phyloP scores from a whole-genome alignment of 2,888 invertebrate genomes.

The Sicus ferrugineus region DNA sequence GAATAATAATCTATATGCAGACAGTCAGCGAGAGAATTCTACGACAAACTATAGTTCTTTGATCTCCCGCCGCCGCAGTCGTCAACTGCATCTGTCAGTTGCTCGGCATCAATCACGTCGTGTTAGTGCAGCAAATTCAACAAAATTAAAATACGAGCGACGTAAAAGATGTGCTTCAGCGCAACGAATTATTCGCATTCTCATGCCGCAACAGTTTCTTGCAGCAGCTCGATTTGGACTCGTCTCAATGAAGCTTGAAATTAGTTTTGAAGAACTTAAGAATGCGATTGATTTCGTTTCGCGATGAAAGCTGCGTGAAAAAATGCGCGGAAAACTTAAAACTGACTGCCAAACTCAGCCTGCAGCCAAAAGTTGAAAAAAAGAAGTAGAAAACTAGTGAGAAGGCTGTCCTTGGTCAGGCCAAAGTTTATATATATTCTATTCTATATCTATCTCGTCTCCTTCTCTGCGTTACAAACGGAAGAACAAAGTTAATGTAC shows the following conservation, averaged over 20 bases:
- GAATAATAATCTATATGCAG: too few species aligned
- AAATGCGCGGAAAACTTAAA: slow-evolving; percentile 6
- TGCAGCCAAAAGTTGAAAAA: background rate
- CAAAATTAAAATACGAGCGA: slow-evolving; percentile 45
- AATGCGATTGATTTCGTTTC: background rate
- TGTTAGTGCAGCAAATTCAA: slow-evolving; percentile 61
- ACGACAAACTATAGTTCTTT: too few species aligned
- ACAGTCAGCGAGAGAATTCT: too few species aligned
- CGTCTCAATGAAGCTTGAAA: slow-evolving; percentile 32
- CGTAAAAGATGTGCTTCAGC: slow-evolving; percentile 6
- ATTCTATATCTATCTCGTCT: too few species aligned
- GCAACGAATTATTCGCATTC: slow-evolving; percentile 12
- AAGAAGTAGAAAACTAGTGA: background rate
- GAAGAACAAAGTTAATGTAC: too few species aligned
- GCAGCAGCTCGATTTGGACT: background rate
- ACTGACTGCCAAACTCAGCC: background rate
- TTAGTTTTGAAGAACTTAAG: slow-evolving; percentile 20
- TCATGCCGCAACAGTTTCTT: background rate
- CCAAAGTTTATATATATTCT: too few species aligned
- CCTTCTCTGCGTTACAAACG: too few species aligned
- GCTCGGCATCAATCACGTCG: slow-evolving; percentile 51
- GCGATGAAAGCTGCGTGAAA: background rate
- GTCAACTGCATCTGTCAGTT: background rate
- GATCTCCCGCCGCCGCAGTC: too few species aligned
- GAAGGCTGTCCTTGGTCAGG: too few species aligned